A percentile compares a stretch with the other conserved stretches of the same genome.
Evolutionary conservation across 1,140 invertebrate genomes (phyloP).

Genomic region (Pissodes strobi): DNA sequence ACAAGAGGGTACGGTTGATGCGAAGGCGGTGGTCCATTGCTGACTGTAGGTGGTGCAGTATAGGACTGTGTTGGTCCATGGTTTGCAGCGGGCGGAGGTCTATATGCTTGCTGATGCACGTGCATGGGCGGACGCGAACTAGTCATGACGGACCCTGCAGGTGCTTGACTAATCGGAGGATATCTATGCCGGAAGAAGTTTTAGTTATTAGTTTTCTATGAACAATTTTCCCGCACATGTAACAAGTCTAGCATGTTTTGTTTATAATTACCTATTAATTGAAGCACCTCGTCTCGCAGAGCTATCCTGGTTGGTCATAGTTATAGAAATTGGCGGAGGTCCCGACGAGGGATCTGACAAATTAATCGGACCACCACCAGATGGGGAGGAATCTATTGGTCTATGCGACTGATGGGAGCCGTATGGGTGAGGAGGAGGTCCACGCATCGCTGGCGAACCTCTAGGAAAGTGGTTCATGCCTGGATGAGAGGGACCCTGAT

Average conservation of each 20-base stretch:
- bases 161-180: no score
- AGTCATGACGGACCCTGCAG: not conserved
- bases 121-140: not conserved
- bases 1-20: conserved; percentile 26
- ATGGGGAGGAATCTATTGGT: conserved; percentile 61
- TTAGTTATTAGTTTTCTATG: no score
- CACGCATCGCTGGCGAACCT: conserved; percentile 26
- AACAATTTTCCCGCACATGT: no score
- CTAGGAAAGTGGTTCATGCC: conserved; percentile 37
- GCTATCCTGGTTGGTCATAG: not conserved
- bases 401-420: conserved; percentile 62
- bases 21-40: conserved; percentile 42
- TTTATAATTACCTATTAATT: not conserved
- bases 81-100: conserved; percentile 44
- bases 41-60: conserved; percentile 49
- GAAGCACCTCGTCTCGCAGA: not conserved
- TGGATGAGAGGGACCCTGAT: conserved; percentile 10
- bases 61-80: conserved; percentile 39
- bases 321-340: not conserved
- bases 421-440: conserved; percentile 43
- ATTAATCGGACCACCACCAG: conserved; percentile 52
- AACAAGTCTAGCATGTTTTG: no score
- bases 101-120: no score
- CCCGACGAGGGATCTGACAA: conserved; percentile 40
- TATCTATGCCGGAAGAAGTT: no score